Evolutionary conservation across 2,113 vertebrate species (phyloP), one percentile per base, ranked within the genome.

Genomic region (Motacilla alba): DNA sequence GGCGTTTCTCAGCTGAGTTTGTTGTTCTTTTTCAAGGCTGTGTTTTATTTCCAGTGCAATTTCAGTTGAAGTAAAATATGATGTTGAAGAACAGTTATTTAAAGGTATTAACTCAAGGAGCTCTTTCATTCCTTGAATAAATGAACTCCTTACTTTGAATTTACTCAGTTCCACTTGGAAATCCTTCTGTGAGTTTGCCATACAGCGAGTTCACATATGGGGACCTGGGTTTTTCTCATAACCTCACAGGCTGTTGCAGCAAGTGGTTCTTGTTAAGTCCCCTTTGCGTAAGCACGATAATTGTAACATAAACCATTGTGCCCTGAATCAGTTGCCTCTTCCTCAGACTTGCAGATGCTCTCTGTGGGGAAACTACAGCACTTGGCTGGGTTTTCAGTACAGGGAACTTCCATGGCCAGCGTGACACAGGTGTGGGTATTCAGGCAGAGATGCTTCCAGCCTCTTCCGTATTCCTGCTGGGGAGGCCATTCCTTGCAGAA

Each of bases 321-420:
- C 59, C 41, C 50, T 83, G 77, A 63, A 69, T 76, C 83, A 41
- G 28, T 56, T 47, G n/a, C 31, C 24, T 85, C 55, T 80, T 90
- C n/a, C 80, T 59, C 64, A 67, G 68, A 21, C 46, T 55, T 70
- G 35, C 26, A 31, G 30, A 28, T 59, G 15, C 27, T 62, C 15
- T 53, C 83, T 46, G 0, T n/a, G 39, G 68, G 33, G 27, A 58
- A 66, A 58, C 87, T n/a, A 3, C 8, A 28, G 27, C 24, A 4
- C 11, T 41, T n/a, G 70, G 13, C 46, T 86, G 43, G 20, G 5
- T 49, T 62, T 78, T 39, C 47, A 53, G 10, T 19, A 28, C 28
- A 15, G 56, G 59, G 46, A 41, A 15, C 7, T 94, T 46, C 73
- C 16, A 12, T 9, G 43, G 18, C 37, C 1, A 4, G 0, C 0